These are phyloP conservation scores for Carabus problematicus DNA, from an alignment of 2,888 invertebrate genomes.

Conservation along the genomic window DNA sequence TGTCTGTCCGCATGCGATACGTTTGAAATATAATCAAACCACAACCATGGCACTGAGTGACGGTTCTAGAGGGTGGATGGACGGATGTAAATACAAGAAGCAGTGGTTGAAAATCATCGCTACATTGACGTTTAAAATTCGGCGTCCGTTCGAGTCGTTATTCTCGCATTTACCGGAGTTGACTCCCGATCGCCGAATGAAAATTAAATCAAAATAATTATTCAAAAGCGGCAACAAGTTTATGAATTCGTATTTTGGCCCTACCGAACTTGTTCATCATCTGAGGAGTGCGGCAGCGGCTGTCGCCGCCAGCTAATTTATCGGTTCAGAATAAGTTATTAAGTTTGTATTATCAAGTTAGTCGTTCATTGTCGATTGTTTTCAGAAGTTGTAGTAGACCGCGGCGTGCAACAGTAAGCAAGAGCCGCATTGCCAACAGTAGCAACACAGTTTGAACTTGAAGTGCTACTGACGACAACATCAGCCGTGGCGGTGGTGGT, in stretches of 20 bases:
- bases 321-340: constrained; percentile 52
- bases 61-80: not conserved
- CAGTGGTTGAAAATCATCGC: not conserved
- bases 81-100: not conserved
- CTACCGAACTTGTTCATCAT: constrained; percentile 42
- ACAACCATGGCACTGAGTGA: not conserved
- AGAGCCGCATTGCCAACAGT: constrained; percentile 11
- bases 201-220: constrained; percentile 43
- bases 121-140: constrained; percentile 28
- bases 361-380: constrained; percentile 55
- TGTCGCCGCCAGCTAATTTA: constrained; percentile 40
- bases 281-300: constrained; percentile 14
- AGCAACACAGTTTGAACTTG: constrained; percentile 28
- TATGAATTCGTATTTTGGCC: constrained; percentile 41
- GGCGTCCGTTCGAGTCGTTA: constrained; percentile 29
- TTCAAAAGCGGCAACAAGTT: constrained; percentile 42
- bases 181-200: constrained; percentile 29
- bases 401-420: constrained; percentile 19
- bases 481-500: not conserved
- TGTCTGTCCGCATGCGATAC: constrained; percentile 6
- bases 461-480: constrained; percentile 43
- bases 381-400: constrained; percentile 43
- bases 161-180: constrained; percentile 38
- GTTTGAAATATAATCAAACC: not conserved
- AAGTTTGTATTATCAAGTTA: constrained; percentile 57